Percentiles rank a stretch among this genome's conserved stretches.
phyloP scores from a whole-genome alignment of 2,797 vertebrate species.

The Chlorospingus flavigularis region DNA sequence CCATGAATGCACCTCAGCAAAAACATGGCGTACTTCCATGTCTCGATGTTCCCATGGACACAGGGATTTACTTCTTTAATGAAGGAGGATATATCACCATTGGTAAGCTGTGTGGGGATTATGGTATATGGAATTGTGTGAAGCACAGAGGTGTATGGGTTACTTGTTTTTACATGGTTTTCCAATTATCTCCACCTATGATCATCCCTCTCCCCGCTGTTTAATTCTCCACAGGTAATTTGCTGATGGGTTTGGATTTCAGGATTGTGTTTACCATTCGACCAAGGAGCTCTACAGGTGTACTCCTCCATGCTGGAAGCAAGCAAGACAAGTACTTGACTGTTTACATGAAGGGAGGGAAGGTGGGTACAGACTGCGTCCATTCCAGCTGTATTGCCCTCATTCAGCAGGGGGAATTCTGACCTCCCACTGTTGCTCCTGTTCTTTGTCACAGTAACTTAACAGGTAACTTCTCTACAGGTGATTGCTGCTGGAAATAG shows the following conservation, averaged over 20 bases:
- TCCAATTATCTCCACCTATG: neutral
- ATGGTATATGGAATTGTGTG: neutral
- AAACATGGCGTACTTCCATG: slow-evolving; percentile 84
- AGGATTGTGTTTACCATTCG: slow-evolving; percentile 85
- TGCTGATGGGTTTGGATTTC: slow-evolving; percentile 79
- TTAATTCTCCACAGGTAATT: slow-evolving; percentile 77
- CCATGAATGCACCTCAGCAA: slow-evolving; percentile 71
- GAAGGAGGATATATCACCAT: slow-evolving; percentile 81
- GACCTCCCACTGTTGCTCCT: neutral
- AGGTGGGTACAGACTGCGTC: slow-evolving; percentile 73
- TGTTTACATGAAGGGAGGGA: slow-evolving; percentile 84
- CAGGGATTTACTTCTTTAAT: slow-evolving; percentile 87
- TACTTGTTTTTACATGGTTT: neutral
- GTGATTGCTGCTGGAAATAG: slow-evolving; percentile 81
- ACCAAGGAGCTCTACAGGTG: slow-evolving; percentile 79
- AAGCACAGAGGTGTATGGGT: neutral
- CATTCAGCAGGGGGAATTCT: neutral
- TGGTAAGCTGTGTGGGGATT: slow-evolving; percentile 74
- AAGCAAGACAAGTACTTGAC: slow-evolving; percentile 75
- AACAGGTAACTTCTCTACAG: slow-evolving; percentile 70
- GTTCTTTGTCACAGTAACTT: neutral
- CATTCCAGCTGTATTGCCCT: neutral
- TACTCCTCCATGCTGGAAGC: slow-evolving; percentile 83
- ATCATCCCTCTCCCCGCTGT: neutral
- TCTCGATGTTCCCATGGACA: slow-evolving; percentile 78